phyloP scores from a whole-genome alignment of 2,797 vertebrate genomes.

The Phylloscopus collybita region DNA sequence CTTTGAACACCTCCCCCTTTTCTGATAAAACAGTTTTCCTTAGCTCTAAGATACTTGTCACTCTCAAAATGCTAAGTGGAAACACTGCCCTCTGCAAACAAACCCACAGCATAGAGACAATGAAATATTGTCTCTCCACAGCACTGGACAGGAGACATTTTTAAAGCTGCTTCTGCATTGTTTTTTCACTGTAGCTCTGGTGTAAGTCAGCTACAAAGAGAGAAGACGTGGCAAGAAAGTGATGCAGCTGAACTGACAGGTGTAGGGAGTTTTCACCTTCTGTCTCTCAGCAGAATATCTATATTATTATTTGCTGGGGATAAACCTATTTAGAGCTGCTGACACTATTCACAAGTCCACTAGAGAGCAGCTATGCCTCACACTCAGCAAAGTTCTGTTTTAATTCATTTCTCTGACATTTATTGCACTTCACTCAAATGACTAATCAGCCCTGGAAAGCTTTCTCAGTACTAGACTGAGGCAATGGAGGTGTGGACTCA shows the following conservation, averaged over 20 bases:
- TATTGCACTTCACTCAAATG: constrained; percentile 63
- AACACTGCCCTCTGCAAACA: neutral
- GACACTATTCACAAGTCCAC: constrained; percentile 25
- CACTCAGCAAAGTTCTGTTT: constrained; percentile 8
- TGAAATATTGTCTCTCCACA: neutral
- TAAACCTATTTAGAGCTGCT: neutral
- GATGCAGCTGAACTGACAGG: neutral
- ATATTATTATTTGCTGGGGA: neutral
- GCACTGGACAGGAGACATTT: neutral
- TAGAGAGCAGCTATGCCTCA: constrained; percentile 59
- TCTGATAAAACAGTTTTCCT: neutral
- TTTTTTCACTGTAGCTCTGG: neutral
- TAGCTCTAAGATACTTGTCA: neutral
- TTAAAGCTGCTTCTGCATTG: neutral
- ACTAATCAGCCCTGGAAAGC: constrained; percentile 72
- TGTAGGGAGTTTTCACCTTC: neutral
- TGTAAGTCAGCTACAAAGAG: neutral
- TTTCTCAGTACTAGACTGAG: constrained; percentile 51
- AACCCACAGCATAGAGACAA: neutral
- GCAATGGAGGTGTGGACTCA: neutral
- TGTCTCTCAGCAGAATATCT: neutral
- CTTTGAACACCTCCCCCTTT: neutral
- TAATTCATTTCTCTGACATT: constrained; percentile 59
- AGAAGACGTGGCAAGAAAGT: neutral
- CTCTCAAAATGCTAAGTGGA: neutral